phyloP scores from a whole-genome alignment of 1,140 invertebrate genomes.

The Trachelipus rathkii region DNA sequence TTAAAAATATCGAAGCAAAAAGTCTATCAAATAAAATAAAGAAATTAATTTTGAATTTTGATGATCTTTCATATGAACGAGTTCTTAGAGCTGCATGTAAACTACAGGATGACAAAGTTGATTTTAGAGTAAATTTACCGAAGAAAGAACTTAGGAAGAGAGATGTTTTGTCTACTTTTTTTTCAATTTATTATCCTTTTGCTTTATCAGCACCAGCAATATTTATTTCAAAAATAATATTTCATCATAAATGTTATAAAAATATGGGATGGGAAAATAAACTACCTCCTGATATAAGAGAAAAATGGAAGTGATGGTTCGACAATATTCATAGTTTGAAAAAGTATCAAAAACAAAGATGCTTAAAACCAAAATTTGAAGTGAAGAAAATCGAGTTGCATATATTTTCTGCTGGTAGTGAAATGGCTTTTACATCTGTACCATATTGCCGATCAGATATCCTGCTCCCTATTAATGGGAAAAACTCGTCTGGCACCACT shows the following conservation, averaged over 20 bases:
- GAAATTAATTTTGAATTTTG: neutral
- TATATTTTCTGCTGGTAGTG: neutral
- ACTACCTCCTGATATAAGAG: neutral
- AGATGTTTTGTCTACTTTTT: neutral
- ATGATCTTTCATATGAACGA: neutral
- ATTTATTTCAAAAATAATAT: neutral
- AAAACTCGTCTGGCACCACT: too few relatives aligned
- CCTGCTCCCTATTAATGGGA: too few relatives aligned
- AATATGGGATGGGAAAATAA: neutral
- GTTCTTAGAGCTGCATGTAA: neutral
- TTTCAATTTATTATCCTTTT: neutral
- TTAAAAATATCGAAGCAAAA: neutral
- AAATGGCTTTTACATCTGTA: neutral
- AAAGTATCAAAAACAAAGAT: neutral
- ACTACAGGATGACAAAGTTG: neutral
- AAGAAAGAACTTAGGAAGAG: neutral
- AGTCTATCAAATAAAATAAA: neutral
- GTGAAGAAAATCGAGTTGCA: neutral
- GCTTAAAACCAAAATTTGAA: neutral
- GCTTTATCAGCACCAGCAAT: neutral
- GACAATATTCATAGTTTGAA: neutral
- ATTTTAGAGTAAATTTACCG: neutral
- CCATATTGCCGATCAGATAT: neutral
- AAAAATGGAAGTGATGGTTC: too few relatives aligned
- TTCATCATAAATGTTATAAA: neutral